These are phyloP conservation scores for Micromussa lordhowensis DNA, from an alignment of 92 coral and sea anemone genomes.

Conservation along the genomic window DNA sequence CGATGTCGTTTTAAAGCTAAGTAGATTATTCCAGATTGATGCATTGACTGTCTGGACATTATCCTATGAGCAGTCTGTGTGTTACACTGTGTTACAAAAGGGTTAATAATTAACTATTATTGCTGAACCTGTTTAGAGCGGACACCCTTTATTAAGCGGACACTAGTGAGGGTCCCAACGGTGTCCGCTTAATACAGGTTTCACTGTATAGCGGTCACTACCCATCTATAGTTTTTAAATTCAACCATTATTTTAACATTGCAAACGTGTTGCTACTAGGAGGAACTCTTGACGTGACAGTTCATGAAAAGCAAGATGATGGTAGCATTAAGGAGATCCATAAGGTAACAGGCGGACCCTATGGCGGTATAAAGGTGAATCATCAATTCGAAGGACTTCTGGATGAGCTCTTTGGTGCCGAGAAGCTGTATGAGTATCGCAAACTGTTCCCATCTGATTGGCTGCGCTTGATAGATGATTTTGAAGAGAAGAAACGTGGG, in stretches of 20 bases:
- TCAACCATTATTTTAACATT: not conserved
- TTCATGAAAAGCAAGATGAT: constrained; percentile 61
- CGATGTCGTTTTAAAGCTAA: too few species aligned
- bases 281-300: constrained; percentile 71
- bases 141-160: too few species aligned
- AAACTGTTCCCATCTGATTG: constrained; percentile 63
- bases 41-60: too few species aligned
- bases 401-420: constrained; percentile 63
- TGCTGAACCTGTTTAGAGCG: too few species aligned
- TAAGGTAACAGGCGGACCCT: constrained; percentile 61
- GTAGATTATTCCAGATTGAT: too few species aligned
- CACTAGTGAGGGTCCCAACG: too few species aligned
- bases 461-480: constrained; percentile 66
- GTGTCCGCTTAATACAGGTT: too few species aligned
- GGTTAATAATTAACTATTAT: too few species aligned
- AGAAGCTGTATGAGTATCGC: constrained; percentile 53
- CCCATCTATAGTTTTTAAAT: not conserved
- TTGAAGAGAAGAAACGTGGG: constrained; percentile 71
- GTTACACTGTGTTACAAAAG: too few species aligned
- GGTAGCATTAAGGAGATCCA: constrained; percentile 67
- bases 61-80: too few species aligned
- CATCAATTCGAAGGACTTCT: constrained; percentile 57
- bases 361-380: constrained; percentile 68
- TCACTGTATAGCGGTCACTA: too few species aligned
- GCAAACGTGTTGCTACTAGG: constrained; percentile 11